Percentiles rank a stretch among this genome's conserved stretches.
Evolutionary conservation across 2,888 invertebrate genomes (phyloP).

Genomic region (Caenorhabditis auriculariae): DNA sequence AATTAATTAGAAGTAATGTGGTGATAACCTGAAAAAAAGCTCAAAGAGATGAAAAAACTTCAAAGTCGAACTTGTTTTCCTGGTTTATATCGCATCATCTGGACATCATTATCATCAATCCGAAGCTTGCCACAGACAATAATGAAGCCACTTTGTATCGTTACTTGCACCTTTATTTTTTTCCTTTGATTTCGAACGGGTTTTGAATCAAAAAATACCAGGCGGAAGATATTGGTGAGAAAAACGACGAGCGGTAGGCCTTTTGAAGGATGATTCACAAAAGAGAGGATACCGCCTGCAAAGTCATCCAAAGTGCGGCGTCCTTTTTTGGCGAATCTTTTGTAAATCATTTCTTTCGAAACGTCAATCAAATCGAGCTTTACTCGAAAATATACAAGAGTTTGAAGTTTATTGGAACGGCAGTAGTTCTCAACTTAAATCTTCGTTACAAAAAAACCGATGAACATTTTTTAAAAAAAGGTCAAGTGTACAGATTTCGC

Average conservation of each 20-base stretch:
- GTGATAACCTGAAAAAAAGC: constrained; percentile 42
- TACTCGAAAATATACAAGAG: no score
- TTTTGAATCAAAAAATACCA: constrained; percentile 8
- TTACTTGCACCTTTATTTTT: constrained; percentile 32
- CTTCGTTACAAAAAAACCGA: no score
- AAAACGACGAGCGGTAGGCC: constrained; percentile 35
- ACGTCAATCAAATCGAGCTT: no score
- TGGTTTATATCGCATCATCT: constrained; percentile 45
- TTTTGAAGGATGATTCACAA: constrained; percentile 32
- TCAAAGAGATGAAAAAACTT: not conserved
- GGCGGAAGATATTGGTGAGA: constrained; percentile 35
- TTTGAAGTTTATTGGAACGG: no score
- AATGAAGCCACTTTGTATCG: constrained; percentile 42
- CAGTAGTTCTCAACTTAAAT: no score
- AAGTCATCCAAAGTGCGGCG: not conserved
- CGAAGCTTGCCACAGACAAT: constrained; percentile 33
- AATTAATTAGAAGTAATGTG: constrained; percentile 66
- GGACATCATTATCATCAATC: constrained; percentile 27
- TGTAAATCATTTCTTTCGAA: no score
- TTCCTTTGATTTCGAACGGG: not conserved
- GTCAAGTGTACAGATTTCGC: no score
- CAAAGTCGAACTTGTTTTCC: constrained; percentile 38
- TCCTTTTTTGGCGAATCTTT: no score
- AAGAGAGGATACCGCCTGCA: constrained; percentile 40
- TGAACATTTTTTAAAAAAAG: no score